Base-by-base conservation (phyloP, 2,888 invertebrate species). In the Caenorhabditis sp. region DNA sequence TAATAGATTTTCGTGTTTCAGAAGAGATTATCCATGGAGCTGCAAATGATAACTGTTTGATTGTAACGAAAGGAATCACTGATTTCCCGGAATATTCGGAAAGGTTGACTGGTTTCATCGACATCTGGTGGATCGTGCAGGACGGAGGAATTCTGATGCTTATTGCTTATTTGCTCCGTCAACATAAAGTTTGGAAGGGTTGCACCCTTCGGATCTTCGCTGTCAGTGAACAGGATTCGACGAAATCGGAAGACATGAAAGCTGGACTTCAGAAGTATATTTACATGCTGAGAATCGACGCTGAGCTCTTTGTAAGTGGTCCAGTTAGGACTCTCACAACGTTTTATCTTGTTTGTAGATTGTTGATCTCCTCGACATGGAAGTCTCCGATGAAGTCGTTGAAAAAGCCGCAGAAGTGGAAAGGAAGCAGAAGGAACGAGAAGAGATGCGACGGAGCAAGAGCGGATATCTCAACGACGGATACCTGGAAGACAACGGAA, bases 151-250 rank as follows among this genome's bases (percentile, higher is more conserved):
- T 99, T 90, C 94, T 99, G 88, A 98, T 99, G 97, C 93, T 99
- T 88, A 94, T 99, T 83, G 92, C 93, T 15, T 93, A 92, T 83
- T 89, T 93, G 40, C 89, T 93, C 20, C 96, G 96, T 92, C 97
- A 98, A 92, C 97, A 98, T 93, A 95, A 97, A 82, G 89, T 91
- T 15, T 99, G 99, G 99, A 96, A 96, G 93, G 97, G 98, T 92
- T 99, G 99, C 93, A 96, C 96, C 93, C 95, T 99, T 94, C 95
- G 99, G 89, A 97, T 99, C 92, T 99, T 99, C 93, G 98, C 98
- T 32, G 98, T 99, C 15, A 98, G 99, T 53, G 98, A 99, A 93
- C 95, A 98, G 94, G 97, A 97, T 92, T 98, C 80, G 2, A 76
- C 68, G 0, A 83, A 84, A 64, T 74, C 70, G 11, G 88, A 82